phyloP scores from a whole-genome alignment of 2,797 vertebrate genomes.

The Pampus argenteus region DNA sequence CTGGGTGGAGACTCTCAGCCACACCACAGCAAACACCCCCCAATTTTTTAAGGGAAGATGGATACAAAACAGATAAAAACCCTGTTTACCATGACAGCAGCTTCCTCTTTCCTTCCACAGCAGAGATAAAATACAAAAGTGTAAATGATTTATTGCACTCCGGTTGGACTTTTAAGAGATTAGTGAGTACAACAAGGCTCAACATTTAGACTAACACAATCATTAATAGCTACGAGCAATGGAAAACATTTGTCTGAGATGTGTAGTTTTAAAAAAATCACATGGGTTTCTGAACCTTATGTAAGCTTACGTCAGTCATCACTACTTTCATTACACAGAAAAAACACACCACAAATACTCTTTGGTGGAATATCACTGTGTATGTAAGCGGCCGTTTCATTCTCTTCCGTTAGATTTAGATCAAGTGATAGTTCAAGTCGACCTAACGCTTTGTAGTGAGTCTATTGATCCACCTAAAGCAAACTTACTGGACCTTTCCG shows the following conservation, averaged over 20 bases:
- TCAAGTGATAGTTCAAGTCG: background rate
- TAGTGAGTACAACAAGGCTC: background rate
- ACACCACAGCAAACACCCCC: slow-evolving; percentile 6
- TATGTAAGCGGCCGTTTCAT: background rate
- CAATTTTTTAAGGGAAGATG: slow-evolving; percentile 16
- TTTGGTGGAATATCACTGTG: background rate
- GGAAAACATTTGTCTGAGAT: background rate
- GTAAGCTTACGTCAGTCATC: background rate
- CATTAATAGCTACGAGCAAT: background rate
- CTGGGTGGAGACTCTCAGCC: slow-evolving; percentile 10
- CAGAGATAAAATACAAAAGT: background rate
- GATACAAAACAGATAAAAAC: slow-evolving; percentile 15
- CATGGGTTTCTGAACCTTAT: background rate
- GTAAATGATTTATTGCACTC: slow-evolving; percentile 14
- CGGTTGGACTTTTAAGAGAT: slow-evolving; percentile 8
- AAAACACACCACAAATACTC: background rate
- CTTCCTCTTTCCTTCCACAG: background rate
- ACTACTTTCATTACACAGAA: background rate
- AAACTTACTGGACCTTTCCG: slow-evolving; percentile 38
- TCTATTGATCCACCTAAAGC: slow-evolving; percentile 31
- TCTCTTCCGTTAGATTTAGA: slow-evolving; percentile 4
- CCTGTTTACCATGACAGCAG: slow-evolving; percentile 3
- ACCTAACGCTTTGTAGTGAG: slow-evolving; percentile 2
- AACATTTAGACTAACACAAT: background rate
- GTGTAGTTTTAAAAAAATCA: background rate